Conservation (phyloP, 2,113 vertebrate species). For the Pitta sordida region DNA sequence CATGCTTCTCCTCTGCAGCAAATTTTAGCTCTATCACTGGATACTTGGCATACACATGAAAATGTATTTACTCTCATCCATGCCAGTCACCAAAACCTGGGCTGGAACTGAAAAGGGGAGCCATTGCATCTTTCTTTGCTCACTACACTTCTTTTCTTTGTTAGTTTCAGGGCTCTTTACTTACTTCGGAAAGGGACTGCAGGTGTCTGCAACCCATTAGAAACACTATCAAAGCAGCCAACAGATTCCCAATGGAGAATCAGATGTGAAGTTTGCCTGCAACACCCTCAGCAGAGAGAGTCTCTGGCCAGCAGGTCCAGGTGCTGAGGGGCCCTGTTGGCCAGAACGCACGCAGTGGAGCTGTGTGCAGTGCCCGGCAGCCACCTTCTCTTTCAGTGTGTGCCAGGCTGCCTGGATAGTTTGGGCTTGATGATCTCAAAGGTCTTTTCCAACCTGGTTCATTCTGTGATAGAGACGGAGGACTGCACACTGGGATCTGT, state of each 20-base stretch:
- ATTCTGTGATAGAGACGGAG: background rate
- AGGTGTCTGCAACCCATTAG: slow-evolving; percentile 9
- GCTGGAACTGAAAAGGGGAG: background rate
- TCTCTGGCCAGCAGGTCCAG: background rate
- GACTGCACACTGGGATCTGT: background rate
- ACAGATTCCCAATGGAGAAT: background rate
- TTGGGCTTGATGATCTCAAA: no score
- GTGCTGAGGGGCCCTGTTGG: fast-evolving
- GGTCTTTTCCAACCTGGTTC: no score
- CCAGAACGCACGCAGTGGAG: background rate
- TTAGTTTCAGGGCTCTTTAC: background rate
- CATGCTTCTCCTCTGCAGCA: background rate
- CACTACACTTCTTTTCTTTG: background rate
- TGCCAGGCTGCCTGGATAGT: background rate
- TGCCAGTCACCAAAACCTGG: background rate
- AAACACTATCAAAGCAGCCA: background rate
- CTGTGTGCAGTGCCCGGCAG: background rate
- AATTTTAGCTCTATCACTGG: background rate
- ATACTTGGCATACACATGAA: background rate
- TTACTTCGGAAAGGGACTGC: background rate
- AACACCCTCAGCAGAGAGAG: background rate
- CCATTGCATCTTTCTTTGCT: background rate
- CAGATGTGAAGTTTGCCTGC: background rate
- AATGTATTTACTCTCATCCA: background rate
- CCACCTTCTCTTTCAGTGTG: fast-evolving